Conservation (phyloP, 2,797 vertebrate species). For the Melanitta fusca region DNA sequence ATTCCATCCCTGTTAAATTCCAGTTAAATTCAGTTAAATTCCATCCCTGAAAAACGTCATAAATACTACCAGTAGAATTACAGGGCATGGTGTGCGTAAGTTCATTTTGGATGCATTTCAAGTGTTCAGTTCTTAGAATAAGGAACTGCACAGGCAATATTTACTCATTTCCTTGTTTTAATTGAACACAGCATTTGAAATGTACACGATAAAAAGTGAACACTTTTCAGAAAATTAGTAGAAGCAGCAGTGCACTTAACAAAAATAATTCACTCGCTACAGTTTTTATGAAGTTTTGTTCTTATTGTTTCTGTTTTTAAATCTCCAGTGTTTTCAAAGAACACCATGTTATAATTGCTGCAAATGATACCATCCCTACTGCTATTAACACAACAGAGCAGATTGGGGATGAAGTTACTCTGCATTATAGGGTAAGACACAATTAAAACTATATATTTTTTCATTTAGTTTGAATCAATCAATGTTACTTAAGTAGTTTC, state of each 20-base stretch:
- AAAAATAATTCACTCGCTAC: background rate
- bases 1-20: background rate
- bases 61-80: background rate
- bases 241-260: background rate
- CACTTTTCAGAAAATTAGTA: background rate
- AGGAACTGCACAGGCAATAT: background rate
- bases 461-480: background rate
- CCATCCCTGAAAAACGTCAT: background rate
- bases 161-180: background rate
- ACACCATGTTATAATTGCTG: slow-evolving; percentile 84
- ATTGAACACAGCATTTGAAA: background rate
- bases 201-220: background rate
- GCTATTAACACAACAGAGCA: slow-evolving; percentile 85
- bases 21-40: background rate
- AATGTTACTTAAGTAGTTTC: background rate
- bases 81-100: background rate
- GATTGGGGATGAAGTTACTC: slow-evolving; percentile 89
- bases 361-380: slow-evolving; percentile 83
- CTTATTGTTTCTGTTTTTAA: background rate
- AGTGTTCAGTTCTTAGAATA: background rate
- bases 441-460: background rate
- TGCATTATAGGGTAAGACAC: slow-evolving; percentile 89
- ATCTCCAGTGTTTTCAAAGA: slow-evolving; percentile 75
- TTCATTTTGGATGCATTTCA: background rate
- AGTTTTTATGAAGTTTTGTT: background rate